phyloP scores from a whole-genome alignment of 2,888 invertebrate genomes.

The Sceliomorpha sp. region DNA sequence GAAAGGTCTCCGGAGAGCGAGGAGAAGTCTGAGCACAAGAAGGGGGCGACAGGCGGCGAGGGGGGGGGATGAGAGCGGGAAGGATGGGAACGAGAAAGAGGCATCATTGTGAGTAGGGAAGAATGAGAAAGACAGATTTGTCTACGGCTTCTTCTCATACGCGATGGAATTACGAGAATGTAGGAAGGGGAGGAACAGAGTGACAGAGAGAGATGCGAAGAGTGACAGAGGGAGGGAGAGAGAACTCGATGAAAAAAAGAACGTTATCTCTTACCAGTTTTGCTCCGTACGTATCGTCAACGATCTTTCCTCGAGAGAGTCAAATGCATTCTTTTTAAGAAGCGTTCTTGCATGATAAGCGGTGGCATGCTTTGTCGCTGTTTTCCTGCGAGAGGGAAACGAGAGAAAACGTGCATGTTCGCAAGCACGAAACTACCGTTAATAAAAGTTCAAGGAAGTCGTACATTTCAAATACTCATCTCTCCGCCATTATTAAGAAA shows the following conservation, averaged over 20 bases:
- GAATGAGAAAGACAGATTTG: slow-evolving; percentile 23
- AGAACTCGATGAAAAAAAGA: slow-evolving; percentile 27
- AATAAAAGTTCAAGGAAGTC: slow-evolving; percentile 10
- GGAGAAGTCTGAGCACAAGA: slow-evolving; percentile 4
- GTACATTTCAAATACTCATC: neutral
- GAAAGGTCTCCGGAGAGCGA: slow-evolving; percentile 55
- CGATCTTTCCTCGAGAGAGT: slow-evolving; percentile 25
- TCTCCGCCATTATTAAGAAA: no score
- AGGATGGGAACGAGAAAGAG: slow-evolving; percentile 23
- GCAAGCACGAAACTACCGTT: neutral
- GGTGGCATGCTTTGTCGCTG: slow-evolving; percentile 3
- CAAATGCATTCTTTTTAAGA: slow-evolving; percentile 28
- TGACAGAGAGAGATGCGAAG: slow-evolving; percentile 1
- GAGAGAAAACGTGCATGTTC: no score
- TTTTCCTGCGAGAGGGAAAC: neutral
- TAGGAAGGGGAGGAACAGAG: neutral
- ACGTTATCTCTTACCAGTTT: slow-evolving; percentile 1
- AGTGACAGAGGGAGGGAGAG: neutral
- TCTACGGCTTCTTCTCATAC: slow-evolving; percentile 14
- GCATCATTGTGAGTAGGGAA: slow-evolving; percentile 15
- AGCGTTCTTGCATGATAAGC: slow-evolving; percentile 19
- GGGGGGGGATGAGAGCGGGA: slow-evolving; percentile 8
- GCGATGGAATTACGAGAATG: slow-evolving; percentile 14
- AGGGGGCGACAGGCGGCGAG: slow-evolving; percentile 7
- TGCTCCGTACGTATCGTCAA: slow-evolving; percentile 5